A percentile compares a stretch with the other conserved stretches of the same genome.
Conservation (phyloP, 2,888 invertebrate genomes). For the Oxycera nigricornis region DNA sequence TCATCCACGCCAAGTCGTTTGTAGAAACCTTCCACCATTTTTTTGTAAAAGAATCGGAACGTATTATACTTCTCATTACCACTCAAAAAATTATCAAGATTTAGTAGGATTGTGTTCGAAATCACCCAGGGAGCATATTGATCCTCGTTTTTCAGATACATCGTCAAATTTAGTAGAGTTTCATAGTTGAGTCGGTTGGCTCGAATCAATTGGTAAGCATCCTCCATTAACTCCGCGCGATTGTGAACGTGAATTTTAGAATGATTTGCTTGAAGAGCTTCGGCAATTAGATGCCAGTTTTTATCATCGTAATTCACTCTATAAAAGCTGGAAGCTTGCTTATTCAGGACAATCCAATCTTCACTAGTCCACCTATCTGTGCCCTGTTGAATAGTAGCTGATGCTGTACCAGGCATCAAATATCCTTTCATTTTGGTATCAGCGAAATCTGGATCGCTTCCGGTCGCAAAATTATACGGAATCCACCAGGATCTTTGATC, state of each 20-base stretch:
- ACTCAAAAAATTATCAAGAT: slow-evolving; percentile 53
- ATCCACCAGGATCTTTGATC: slow-evolving; percentile 54
- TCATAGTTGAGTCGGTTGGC: slow-evolving; percentile 52
- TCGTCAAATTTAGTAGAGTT: slow-evolving; percentile 53
- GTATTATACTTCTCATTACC: slow-evolving; percentile 51
- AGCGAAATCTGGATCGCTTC: slow-evolving; percentile 55
- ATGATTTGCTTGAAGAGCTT: slow-evolving; percentile 68
- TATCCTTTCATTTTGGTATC: slow-evolving; percentile 51
- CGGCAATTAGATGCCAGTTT: slow-evolving; percentile 73
- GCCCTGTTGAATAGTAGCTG: neutral
- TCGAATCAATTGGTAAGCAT: slow-evolving; percentile 65
- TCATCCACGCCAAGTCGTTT: slow-evolving; percentile 27
- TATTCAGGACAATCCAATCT: slow-evolving; percentile 59
- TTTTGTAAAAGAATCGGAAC: slow-evolving; percentile 52
- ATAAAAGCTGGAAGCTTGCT: slow-evolving; percentile 63
- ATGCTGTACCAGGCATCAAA: neutral
- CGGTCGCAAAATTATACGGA: slow-evolving; percentile 56
- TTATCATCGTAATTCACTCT: slow-evolving; percentile 73
- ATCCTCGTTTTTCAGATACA: slow-evolving; percentile 56
- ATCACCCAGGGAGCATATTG: slow-evolving; percentile 59
- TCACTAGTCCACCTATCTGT: slow-evolving; percentile 42
- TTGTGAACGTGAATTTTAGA: slow-evolving; percentile 76
- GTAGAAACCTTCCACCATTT: slow-evolving; percentile 25
- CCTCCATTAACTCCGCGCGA: slow-evolving; percentile 86
- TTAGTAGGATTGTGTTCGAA: slow-evolving; percentile 51